A percentile compares a stretch with the other conserved stretches of the same genome.
These are phyloP conservation scores for Neosilurus mollespiculum DNA, from an alignment of 2,797 vertebrate species.

Conservation along the genomic window DNA sequence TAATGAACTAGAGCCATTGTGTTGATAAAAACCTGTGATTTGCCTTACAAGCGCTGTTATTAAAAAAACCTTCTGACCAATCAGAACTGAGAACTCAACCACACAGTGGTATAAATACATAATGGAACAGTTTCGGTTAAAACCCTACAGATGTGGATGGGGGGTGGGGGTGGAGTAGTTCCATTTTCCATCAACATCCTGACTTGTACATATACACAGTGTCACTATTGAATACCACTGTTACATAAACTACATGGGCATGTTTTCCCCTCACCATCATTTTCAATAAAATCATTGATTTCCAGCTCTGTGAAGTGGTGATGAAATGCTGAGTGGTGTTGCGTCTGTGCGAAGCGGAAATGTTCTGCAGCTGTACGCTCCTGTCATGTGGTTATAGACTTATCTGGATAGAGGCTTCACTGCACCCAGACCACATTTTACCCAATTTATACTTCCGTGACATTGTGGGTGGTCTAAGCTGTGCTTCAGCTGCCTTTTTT, in stretches of 20 bases:
- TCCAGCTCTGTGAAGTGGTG: constrained; percentile 71
- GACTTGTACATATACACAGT: constrained; percentile 23
- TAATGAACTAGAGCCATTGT: neutral
- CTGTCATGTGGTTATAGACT: constrained; percentile 77
- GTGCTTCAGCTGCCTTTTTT: constrained; percentile 51
- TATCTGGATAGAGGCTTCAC: constrained; percentile 73
- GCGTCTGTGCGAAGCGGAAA: constrained; percentile 70
- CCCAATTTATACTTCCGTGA: constrained; percentile 61
- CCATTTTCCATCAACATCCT: constrained; percentile 35
- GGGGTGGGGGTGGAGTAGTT: constrained; percentile 12
- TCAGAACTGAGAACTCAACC: neutral
- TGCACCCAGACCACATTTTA: constrained; percentile 64
- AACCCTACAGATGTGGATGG: constrained; percentile 28
- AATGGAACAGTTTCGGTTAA: constrained; percentile 22
- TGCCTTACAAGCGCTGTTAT: neutral
- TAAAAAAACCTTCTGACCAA: neutral
- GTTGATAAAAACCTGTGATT: neutral
- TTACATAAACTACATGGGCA: constrained; percentile 35
- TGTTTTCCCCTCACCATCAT: constrained; percentile 65
- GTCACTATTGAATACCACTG: constrained; percentile 29
- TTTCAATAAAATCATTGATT: constrained; percentile 71
- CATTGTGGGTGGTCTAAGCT: constrained; percentile 73
- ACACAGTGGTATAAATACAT: neutral
- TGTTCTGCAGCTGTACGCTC: constrained; percentile 75
- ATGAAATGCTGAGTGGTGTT: constrained; percentile 69